Base-by-base conservation (phyloP, 2,113 vertebrate species). In the Syngnathus scovelli region DNA sequence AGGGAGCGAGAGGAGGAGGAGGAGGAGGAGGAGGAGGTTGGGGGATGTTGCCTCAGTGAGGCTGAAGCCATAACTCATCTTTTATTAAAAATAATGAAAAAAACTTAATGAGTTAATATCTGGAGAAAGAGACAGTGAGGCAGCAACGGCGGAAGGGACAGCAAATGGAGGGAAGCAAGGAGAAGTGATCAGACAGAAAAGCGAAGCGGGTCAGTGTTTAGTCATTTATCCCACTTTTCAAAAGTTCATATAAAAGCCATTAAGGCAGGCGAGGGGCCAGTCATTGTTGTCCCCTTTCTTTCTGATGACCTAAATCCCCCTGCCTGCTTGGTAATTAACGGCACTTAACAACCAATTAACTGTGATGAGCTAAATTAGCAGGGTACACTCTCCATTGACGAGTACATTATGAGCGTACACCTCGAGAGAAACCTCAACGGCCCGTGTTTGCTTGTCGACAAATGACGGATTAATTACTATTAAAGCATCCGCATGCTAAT, bases 381-480 rank as follows among this genome's bases (percentile, higher is more conserved):
- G 78, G 81, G 84, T 83, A 82, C 84, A 85, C 83, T 85, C 88
- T 87, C 81, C 83, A 90, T 88, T 79, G 81, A 87, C 79, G 74
- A 87, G 84, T 85, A 86, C 89, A 85, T 88, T 87, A 88, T 66
- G 83, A 80, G 80, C 85, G 76, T 77, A 64, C 76, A 69, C 76
- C 77, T 71, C 77, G 72, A 81, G 85, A 84, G 86, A 89, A 88
- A 83, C 84, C 89, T 89, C 89, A 83, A 87, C 83, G 87, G 87
- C 78, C 77, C 76, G 61, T 52, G 88, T 91, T 89, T 89, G 87
- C 86, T 80, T 84, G 86, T 85, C 80, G 87, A 87, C 88, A 90
- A 91, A 92, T 89, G 89, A 90, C 87, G 75, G 86, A 90, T 90
- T 92, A 87, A 90, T 90, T 90, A 87, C 89, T 88, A 87, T 90